Base-by-base conservation (phyloP, 2,113 vertebrate genomes). In the Alexandromys fortis region DNA sequence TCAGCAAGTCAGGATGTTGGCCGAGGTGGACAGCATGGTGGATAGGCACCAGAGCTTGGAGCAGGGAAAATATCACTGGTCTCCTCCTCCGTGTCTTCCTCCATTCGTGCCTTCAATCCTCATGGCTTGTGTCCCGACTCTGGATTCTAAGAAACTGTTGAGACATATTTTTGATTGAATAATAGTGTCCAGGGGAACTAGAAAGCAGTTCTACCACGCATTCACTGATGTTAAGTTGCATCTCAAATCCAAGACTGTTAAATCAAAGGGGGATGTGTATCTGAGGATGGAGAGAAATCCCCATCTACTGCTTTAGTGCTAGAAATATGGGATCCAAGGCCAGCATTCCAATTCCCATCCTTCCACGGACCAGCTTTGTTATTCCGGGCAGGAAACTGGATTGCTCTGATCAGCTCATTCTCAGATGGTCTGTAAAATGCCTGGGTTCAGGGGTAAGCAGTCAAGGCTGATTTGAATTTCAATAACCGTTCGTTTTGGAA, bases 81-180 rank as follows among this genome's bases (percentile, higher is more conserved):
- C 65, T 70, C 68, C 7, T 65, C n/a, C 45, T 94, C 68, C 19
- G 42, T 45, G 17, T 65, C 70, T 49, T 24, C 52, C 35, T 93
- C 47, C 42, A 2, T 83, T 26, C 24, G 33, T 17, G 6, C 30
- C 82, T 72, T 63, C 81, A 83, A 16, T 26, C 77, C 68, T 63
- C 75, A 55, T 19, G 82, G 76, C 58, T 91, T 52, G 33, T 5
- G n/a, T 45, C 55, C 47, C 0, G 21, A 26, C 24, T 81, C 77
- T 61, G 68, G 61, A 33, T 76, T 86, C 72, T 70, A 83, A 79
- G 49, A 87, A 78, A 58, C 76, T 28, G 19, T 55, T 90, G 78
- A 97, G 75, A 94, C 47, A 49, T 30, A 85, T 61, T 95, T 93
- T 88, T 76, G 91, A 91, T 94, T 76, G 96, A 96, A 90, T 58